These are phyloP conservation scores for Taphrorychus bicolor DNA, from an alignment of 2,888 invertebrate genomes.

Conservation along the genomic window DNA sequence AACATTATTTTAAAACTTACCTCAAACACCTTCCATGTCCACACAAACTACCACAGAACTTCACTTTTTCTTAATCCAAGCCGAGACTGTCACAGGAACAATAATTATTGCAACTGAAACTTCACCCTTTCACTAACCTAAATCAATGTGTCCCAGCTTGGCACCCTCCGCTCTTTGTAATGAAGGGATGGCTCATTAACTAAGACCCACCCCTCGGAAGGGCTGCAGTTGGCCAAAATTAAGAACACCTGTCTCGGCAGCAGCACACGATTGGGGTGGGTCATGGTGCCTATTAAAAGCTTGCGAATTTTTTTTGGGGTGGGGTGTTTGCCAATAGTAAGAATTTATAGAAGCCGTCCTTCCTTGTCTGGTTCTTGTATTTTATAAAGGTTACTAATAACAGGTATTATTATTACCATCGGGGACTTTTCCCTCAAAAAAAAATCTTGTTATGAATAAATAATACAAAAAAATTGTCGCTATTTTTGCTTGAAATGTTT, in stretches of 20 bases:
- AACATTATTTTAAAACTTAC: too few relatives aligned
- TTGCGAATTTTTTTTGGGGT: slow-evolving; percentile 9
- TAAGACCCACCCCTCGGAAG: slow-evolving; percentile 24
- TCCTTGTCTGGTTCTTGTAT: background rate
- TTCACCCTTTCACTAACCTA: slow-evolving; percentile 14
- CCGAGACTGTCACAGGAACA: background rate
- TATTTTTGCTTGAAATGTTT: background rate
- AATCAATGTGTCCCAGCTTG: background rate
- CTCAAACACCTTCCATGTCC: too few relatives aligned
- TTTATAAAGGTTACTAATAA: background rate
- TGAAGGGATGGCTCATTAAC: slow-evolving; percentile 25
- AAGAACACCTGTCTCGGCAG: slow-evolving; percentile 23
- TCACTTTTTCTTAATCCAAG: too few relatives aligned
- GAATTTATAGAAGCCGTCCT: background rate
- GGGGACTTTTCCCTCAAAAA: too few relatives aligned
- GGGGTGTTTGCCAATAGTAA: background rate
- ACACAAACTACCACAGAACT: too few relatives aligned
- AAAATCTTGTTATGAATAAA: background rate
- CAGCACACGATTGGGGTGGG: slow-evolving; percentile 24
- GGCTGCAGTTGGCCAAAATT: slow-evolving; percentile 33
- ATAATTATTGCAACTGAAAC: slow-evolving; percentile 3
- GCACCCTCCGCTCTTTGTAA: slow-evolving; percentile 18
- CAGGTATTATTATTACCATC: background rate
- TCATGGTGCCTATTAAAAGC: slow-evolving; percentile 19
- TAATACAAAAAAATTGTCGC: background rate